A percentile compares a stretch with the other conserved stretches of the same genome.
Conservation (phyloP, 2,888 invertebrate species). For the Cryptus viduatorius region DNA sequence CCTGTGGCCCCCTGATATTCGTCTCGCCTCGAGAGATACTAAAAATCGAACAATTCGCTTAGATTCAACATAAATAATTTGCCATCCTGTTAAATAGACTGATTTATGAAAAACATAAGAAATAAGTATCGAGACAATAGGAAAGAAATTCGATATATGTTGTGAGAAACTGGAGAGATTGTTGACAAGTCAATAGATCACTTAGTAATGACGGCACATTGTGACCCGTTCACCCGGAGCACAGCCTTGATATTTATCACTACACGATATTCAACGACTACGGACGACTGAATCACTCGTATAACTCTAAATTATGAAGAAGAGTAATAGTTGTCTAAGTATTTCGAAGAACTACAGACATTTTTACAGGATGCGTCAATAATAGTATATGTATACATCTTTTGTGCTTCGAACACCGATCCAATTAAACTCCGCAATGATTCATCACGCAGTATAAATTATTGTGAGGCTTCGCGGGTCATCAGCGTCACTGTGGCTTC, state of each 20-base stretch:
- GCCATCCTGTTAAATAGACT: neutral
- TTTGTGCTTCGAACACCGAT: neutral
- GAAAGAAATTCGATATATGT: neutral
- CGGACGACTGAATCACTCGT: too few relatives aligned
- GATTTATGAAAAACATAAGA: neutral
- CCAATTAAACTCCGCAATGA: neutral
- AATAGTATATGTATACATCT: neutral
- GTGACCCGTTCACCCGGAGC: neutral
- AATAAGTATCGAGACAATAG: neutral
- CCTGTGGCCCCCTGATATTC: constrained; percentile 1
- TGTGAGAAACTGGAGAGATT: neutral
- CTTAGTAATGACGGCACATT: neutral
- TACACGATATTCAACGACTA: neutral
- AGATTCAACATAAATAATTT: neutral
- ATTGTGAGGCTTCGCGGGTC: neutral
- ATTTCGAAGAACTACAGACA: neutral
- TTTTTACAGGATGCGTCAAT: neutral
- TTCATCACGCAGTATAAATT: neutral
- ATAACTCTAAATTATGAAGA: neutral
- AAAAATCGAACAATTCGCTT: neutral
- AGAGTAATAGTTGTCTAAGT: neutral
- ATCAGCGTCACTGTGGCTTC: neutral
- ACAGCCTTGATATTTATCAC: neutral
- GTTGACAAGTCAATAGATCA: constrained; percentile 12
- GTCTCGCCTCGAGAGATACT: constrained; percentile 49